Conservation (phyloP, 2,797 vertebrate species). For the Sebastes melanostomus region DNA sequence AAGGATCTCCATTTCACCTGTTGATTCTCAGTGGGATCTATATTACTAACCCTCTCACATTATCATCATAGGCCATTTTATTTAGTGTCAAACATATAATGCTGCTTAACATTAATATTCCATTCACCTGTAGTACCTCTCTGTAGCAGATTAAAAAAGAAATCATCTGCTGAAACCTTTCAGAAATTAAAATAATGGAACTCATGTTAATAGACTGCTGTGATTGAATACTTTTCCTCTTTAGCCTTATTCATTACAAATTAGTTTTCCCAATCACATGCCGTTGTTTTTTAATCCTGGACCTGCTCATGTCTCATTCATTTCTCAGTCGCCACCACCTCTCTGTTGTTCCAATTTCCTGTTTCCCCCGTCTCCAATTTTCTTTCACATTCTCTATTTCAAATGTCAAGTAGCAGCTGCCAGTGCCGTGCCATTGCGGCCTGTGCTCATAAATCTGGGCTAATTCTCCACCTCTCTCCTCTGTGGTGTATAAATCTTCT, state of each 20-base stretch:
- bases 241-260: conserved; percentile 5
- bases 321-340: conserved; percentile 49
- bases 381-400: conserved; percentile 72
- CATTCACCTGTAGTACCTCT: background rate
- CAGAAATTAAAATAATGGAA: background rate
- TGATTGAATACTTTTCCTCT: background rate
- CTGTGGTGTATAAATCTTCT: conserved; percentile 80
- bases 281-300: background rate
- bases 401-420: conserved; percentile 83
- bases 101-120: background rate
- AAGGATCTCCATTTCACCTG: background rate
- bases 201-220: background rate
- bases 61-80: background rate
- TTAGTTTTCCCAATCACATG: conserved; percentile 14
- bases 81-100: background rate
- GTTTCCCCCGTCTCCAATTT: conserved; percentile 68
- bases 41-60: background rate
- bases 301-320: conserved; percentile 48
- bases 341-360: conserved; percentile 75
- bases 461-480: conserved; percentile 83
- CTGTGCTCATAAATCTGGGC: conserved; percentile 80
- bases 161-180: background rate
- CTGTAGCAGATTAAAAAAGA: background rate
- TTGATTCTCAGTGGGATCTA: background rate
- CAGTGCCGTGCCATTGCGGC: conserved; percentile 70